These are phyloP conservation scores for Eristalis intricaria DNA, from an alignment of 2,888 invertebrate genomes.

Conservation along the genomic window DNA sequence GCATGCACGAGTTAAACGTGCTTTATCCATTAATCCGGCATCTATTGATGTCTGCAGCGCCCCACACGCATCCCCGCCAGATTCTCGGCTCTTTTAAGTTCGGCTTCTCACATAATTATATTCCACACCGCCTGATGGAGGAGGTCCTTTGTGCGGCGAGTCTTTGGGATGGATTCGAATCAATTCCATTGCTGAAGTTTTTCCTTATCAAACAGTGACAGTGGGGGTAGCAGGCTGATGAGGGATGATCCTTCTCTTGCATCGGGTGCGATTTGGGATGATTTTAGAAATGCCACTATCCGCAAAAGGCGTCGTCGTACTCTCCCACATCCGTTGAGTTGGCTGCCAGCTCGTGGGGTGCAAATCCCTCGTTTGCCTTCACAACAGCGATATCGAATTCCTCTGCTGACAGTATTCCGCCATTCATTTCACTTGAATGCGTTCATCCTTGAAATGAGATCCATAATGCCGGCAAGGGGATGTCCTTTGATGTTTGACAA, in stretches of 20 bases:
- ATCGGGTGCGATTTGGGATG: not conserved
- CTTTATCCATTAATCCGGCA: conserved; percentile 2
- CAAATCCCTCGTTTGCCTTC: not conserved
- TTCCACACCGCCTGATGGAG: conserved; percentile 9
- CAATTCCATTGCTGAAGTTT: conserved; percentile 5
- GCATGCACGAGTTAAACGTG: conserved; percentile 21
- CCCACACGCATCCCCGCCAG: not conserved
- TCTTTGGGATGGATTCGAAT: conserved; percentile 41
- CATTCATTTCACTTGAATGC: conserved; percentile 1
- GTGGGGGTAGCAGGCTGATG: not conserved
- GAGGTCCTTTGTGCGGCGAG: not conserved
- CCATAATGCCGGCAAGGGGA: not conserved
- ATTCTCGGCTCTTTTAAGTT: not conserved
- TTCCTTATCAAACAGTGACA: not conserved
- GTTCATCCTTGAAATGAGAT: not conserved
- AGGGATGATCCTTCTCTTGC: not conserved
- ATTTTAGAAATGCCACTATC: not conserved
- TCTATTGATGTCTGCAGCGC: conserved; percentile 3
- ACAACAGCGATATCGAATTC: not conserved
- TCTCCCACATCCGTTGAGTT: not conserved
- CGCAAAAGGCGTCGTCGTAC: not conserved
- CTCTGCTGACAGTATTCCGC: not conserved
- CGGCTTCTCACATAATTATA: conserved; percentile 23
- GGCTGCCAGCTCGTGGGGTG: not conserved
- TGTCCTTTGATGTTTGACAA: conserved; percentile 7